phyloP scores from a whole-genome alignment of 2,888 invertebrate species.

The Cyrtodaria siliqua region DNA sequence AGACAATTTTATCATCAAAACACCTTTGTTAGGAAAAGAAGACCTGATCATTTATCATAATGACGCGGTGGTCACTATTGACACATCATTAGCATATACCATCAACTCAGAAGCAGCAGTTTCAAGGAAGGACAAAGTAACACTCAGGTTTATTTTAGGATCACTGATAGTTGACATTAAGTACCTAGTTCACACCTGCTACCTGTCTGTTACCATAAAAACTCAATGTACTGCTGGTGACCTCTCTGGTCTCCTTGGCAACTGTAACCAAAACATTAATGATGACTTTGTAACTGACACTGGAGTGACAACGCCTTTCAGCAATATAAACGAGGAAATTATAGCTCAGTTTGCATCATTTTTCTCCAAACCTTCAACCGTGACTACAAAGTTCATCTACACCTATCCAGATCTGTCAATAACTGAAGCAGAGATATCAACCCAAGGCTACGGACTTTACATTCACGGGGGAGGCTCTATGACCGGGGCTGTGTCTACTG shows the following conservation, averaged over 20 bases:
- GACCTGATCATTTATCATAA: constrained; percentile 55
- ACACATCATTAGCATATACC: constrained; percentile 15
- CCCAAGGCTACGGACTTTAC: constrained; percentile 54
- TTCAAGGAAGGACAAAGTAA: constrained; percentile 45
- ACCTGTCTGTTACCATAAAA: constrained; percentile 32
- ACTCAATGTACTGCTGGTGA: constrained; percentile 32
- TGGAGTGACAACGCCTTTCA: constrained; percentile 7
- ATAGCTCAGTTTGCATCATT: constrained; percentile 18
- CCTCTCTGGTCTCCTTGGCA: constrained; percentile 69
- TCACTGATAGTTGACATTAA: constrained; percentile 29
- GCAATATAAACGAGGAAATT: constrained; percentile 28
- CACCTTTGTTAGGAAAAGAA: constrained; percentile 37
- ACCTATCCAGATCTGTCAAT: constrained; percentile 25
- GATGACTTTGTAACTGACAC: constrained; percentile 65
- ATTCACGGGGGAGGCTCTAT: constrained; percentile 61
- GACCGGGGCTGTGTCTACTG: constrained; percentile 34
- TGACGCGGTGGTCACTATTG: constrained; percentile 14
- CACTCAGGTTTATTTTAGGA: constrained; percentile 35
- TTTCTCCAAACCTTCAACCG: background rate
- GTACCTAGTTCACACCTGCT: constrained; percentile 32
- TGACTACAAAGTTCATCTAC: constrained; percentile 18
- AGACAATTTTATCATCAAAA: constrained; percentile 62
- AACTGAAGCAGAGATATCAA: constrained; percentile 36
- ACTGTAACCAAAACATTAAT: constrained; percentile 67
- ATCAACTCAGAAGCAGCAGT: constrained; percentile 35